Base-by-base conservation (phyloP, 2,797 vertebrate species). In the Gymnodraco acuticeps region DNA sequence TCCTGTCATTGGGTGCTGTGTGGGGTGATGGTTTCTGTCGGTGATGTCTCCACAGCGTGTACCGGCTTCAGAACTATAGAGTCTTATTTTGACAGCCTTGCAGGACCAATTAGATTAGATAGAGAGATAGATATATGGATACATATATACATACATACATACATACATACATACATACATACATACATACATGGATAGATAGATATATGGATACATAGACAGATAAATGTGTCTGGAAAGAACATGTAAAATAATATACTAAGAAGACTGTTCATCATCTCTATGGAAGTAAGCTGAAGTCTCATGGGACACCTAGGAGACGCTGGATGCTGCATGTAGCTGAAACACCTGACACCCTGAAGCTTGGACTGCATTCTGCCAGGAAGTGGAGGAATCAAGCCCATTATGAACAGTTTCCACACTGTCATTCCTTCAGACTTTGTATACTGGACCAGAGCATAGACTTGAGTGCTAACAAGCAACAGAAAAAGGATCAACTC, bases 1-100 rank as follows among this genome's bases (percentile, higher is more conserved):
- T 81, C 73, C 60, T 81, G 73, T 78, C 85, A 90, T 91, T 90
- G 87, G 88, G 73, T 78, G 66, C 71, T 66, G 76, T 80, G 88
- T 92, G 84, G 90, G 88, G 89, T 88, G 93, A 94, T 88, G 86
- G 90, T 87, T 90, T 89, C 85, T 80, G 74, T 77, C 66, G 31
- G 91, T 74, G 93, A 93, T 88, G 84, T 93, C 93, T 87, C 92
- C 88, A 80, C 70, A 83, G 82, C 69, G 13, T 87, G 82, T 63
- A 77, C 88, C 72, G 78, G 87, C 66, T 78, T 78, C 70, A 65
- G 20, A 83, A 56, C 73, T 77, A 61, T 13, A 77, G 45, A 38
- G 10, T 75, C 64, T 64, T 50, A 42, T 70, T 68, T 61, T 65
- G 52, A 61, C 75, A 83, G 70, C 53, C 63, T 50, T 7, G 20